Conservation (phyloP, 2,888 invertebrate species). For the Gonocerus acuteangulatus region DNA sequence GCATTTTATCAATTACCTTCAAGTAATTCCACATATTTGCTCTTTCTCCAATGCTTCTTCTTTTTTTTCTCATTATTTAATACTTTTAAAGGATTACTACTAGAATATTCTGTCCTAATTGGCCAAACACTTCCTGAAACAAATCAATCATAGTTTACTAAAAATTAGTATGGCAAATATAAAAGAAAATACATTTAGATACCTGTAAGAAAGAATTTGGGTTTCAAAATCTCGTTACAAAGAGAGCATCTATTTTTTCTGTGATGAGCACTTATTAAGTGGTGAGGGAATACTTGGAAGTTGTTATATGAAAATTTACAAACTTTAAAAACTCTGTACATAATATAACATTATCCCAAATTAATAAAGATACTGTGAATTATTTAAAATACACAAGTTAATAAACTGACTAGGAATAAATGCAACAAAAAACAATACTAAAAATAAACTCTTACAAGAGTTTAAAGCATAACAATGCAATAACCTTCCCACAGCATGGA, state of each 20-base stretch:
- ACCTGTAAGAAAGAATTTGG: background rate
- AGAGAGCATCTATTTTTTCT: constrained; percentile 4
- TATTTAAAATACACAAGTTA: too few species aligned
- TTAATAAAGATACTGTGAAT: background rate
- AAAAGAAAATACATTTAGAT: background rate
- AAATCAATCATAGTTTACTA: background rate
- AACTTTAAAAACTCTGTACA: constrained; percentile 7
- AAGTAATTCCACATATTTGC: constrained; percentile 15
- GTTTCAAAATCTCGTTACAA: constrained; percentile 6
- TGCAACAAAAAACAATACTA: too few species aligned
- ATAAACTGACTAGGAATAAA: too few species aligned
- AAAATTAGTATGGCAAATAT: background rate
- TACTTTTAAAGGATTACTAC: background rate
- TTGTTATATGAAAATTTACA: background rate
- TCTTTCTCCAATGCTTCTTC: constrained; percentile 8
- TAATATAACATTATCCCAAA: constrained; percentile 5
- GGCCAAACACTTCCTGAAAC: constrained; percentile 1
- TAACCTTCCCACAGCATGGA: too few species aligned
- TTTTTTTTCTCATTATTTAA: background rate
- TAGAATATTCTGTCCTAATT: background rate
- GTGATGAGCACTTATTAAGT: background rate
- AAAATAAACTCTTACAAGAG: too few species aligned
- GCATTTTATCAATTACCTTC: constrained; percentile 16
- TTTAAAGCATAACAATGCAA: too few species aligned
- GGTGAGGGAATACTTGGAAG: background rate